Base-by-base conservation (phyloP, 2,797 vertebrate genomes). In the Gallirallus australis region DNA sequence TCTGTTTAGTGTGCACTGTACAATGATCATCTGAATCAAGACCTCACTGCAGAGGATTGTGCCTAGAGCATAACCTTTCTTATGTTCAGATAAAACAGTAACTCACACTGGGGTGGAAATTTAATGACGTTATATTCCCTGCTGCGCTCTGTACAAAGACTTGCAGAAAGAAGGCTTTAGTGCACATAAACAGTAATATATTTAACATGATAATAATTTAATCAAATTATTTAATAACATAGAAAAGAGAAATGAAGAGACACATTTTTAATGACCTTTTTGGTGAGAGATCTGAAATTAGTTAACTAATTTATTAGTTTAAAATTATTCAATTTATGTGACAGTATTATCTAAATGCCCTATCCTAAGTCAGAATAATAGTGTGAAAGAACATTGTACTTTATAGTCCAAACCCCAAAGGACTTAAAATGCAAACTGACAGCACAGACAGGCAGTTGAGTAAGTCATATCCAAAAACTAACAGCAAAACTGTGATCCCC, bases 61-160 rank as follows among this genome's bases (percentile, higher is more conserved):
- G 84, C 61, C 81, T 91, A 73, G 39, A 89, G 84, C 78, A 90
- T 60, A 95, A 84, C 71, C 63, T 85, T 79, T 93, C 75, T 79
- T 72, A 60, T 89, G 71, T 77, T 92, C 66, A 80, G 48, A 95
- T 96, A 89, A 92, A 87, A 40, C 50, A 48, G 25, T 60, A 80
- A 83, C 37, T 93, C 81, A 87, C 53, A 52, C 68, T 81, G 84
- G 79, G 21, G 53, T 79, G 92, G 68, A 92, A 89, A 96, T 91
- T 85, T 89, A 96, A 93, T 85, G 86, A 71, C 83, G 80, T 17
- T 57, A 9, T 60, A 27, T 50, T 92, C 86, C 89, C 92, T 52
- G 53, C 28, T 92, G 83, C 37, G n/a, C 8, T 89, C 42, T 70
- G 37, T 61, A 92, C 12, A 87, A 75, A 75, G 35, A n/a, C 35